Base-by-base conservation (phyloP, 2,888 invertebrate genomes). In the Corythucha ciliata region DNA sequence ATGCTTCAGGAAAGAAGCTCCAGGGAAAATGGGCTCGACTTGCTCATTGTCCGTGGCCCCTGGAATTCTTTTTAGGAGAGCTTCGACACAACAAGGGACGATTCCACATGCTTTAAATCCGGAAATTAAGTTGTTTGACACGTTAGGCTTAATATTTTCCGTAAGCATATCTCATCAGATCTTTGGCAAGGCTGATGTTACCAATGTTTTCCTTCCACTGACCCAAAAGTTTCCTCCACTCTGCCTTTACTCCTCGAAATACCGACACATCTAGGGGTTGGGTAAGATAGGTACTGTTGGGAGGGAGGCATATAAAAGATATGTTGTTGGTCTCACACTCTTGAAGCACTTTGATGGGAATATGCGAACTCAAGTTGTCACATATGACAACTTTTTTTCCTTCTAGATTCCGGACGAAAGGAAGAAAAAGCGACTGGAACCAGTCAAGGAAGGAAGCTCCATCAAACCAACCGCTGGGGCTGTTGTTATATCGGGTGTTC, bases 381-480 rank as follows among this genome's bases (percentile, higher is more conserved):
- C 65, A 63, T 36, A 66, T 51, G n/a, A 66, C 10, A 10, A 60
- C 57, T 52, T 61, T 62, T 33, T 21, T 40, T 4, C 60, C 62
- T 32, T 33, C 18, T 18, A 52, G 46, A 24, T 55, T 47, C 32
- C 50, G 42, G 16, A 55, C 32, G 49, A 57, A 57, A 14, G 62
- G 60, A n/a, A 66, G 32, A 37, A 56, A 53, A 20, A 59, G 21
- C 21, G 20, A 20, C 16, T 54, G 32, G 27, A 68, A 59, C 64
- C 63, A 66, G 49, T 66, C 63, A 57, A 62, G 58, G 59, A 67
- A 67, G 4, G 55, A 58, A 4, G 39, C 54, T 1, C 54, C 46
- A 54, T 67, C 67, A 51, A 68, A 65, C 67, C 68, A 68, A 4
- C 68, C 70, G 37, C 63, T 64, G 41, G 52, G 50, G 2, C 65